Evolutionary conservation across 2,888 invertebrate species (phyloP), one percentile per base, ranked within the genome.

Genomic region (Lithophane ornitopus): DNA sequence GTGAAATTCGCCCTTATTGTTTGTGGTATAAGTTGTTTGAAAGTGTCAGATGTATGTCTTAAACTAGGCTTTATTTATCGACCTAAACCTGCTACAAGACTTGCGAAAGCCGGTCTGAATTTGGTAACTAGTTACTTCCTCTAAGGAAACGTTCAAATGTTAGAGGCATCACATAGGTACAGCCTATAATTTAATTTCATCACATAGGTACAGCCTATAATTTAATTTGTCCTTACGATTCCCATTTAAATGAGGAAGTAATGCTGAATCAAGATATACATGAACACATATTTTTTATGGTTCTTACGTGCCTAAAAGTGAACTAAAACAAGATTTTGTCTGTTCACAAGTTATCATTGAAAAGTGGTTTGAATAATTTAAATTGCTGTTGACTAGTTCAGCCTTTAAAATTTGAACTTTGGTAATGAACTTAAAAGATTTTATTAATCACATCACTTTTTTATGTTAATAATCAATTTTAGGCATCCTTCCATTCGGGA

Each of bases 201-300:
- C n/a, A n/a, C n/a, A n/a, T n/a, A n/a, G n/a, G n/a, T n/a, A n/a
- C n/a, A n/a, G n/a, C 0, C 26, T 26, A 39, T 71, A 16, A 67
- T 66, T 26, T n/a, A 19, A 54, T 62, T 69, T 41, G 71, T 44
- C 65, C 52, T 68, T 63, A 46, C 16, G 7, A 54, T 52, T 16
- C 9, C 3, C 16, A 70, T 70, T 62, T 39, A 28, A 70, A 80
- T 46, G 16, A 65, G 76, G 80, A 81, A 81, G 76, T 56, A 39
- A 58, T 34, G 9, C 52, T 11, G 22, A 54, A 54, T 7, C 26
- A n/a, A 49, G 6, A 28, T 34, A 26, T n/a, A 66, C 12, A 41
- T 26, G 0, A 39, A 44, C 11, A n/a, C 59, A 16, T 41, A 49
- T 41, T 46, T n/a, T n/a, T 19, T 19, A 62, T 74, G 61, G 59